A percentile compares a stretch with the other conserved stretches of the same genome.
phyloP scores from a whole-genome alignment of 1,140 invertebrate genomes.

The Sinella curviseta region DNA sequence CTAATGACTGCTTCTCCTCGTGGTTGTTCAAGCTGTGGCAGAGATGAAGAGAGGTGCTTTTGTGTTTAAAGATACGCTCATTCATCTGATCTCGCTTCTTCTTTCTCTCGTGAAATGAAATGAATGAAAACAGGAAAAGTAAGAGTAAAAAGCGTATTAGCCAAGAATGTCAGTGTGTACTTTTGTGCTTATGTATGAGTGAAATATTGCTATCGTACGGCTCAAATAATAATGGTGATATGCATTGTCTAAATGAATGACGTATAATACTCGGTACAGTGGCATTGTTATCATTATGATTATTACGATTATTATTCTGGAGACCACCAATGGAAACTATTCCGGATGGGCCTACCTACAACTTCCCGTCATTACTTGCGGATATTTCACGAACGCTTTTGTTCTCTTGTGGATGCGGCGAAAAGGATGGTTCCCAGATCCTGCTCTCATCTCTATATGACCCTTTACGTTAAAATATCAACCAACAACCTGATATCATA shows the following conservation, averaged over 20 bases:
- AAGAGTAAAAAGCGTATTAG: neutral
- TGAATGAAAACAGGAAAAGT: slow-evolving; percentile 4
- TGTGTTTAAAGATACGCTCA: slow-evolving; percentile 17
- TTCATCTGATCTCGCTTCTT: slow-evolving; percentile 29
- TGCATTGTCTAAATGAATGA: neutral
- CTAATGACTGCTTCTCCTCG: slow-evolving; percentile 38
- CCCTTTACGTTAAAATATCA: no score
- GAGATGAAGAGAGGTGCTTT: slow-evolving; percentile 25
- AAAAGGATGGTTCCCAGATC: no score
- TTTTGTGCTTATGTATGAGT: slow-evolving; percentile 17
- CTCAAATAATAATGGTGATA: neutral
- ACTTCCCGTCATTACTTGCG: neutral
- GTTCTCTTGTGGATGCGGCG: no score
- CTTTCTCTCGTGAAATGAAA: slow-evolving; percentile 6
- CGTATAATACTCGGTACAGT: neutral
- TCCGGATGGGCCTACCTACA: neutral
- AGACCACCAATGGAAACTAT: no score
- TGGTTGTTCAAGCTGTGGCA: slow-evolving; percentile 18
- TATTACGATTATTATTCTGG: no score
- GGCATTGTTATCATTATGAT: no score
- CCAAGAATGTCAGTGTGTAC: neutral
- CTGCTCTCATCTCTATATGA: no score
- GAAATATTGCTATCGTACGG: neutral
- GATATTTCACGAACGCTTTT: neutral
- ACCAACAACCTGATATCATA: no score